Evolutionary conservation across 2,797 vertebrate species (phyloP), one percentile per base, ranked within the genome.

Genomic region (Bryconaethiops microstoma): DNA sequence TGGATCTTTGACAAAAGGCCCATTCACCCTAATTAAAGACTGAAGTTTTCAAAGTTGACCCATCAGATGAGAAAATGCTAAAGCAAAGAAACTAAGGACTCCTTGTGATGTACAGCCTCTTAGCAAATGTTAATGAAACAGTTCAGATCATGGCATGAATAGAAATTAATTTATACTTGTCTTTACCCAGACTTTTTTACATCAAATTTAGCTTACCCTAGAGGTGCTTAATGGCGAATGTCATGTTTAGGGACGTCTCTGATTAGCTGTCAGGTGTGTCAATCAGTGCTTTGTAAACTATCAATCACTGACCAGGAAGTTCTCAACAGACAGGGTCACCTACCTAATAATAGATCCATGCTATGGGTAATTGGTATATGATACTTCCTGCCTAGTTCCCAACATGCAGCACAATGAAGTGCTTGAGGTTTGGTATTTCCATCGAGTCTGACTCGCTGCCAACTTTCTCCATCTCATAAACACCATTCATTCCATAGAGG

Each of bases 401-500:
- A 74, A 8, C 76, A 73, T 85, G 69, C 69, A 70, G 59, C 70
- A 85, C 79, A 82, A 62, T 71, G 81, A 65, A 86, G 4, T 71
- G 48, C 54, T 68, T 16, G 45, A 8, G 45, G 55, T 82, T 57
- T 82, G 74, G 71, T 55, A 74, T 79, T 67, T 76, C 48, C 52
- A 68, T 48, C 14, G 14, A 23, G 60, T 63, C 70, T 77, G 23
- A 72, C 73, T 73, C 82, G 77, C 72, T 84, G 54, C 76, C 59
- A 81, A 74, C 62, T 71, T 79, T 84, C 60, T 86, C 83, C 79
- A 76, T 87, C 75, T 84, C 82, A 82, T 87, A 83, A 86, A 78
- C 74, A 74, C 85, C 16, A 69, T 78, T 86, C 82, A 87, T 92
- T 87, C 85, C 48, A 45, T 68, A 29, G 50, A 82, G 48, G 62